A percentile compares a stretch with the other conserved stretches of the same genome.
Conservation (phyloP, 1,140 invertebrate species). For the Streblospio benedicti region DNA sequence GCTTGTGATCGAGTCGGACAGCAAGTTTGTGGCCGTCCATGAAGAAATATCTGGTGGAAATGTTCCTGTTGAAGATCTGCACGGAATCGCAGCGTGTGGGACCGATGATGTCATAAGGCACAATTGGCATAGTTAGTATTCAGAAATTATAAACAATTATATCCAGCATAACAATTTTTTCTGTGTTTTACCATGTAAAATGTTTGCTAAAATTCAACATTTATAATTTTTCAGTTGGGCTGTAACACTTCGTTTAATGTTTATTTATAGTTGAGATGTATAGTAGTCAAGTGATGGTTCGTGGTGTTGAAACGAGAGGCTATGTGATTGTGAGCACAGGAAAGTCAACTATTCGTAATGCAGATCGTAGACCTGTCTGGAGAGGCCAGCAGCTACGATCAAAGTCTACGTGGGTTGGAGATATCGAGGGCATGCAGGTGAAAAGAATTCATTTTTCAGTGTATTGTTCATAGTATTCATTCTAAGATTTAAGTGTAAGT, state of each 20-base stretch:
- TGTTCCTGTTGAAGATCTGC: conserved; percentile 61
- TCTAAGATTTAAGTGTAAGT: too few relatives aligned
- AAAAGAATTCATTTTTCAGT: too few relatives aligned
- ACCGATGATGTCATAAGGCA: conserved; percentile 78
- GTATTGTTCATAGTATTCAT: not conserved
- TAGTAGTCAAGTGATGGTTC: conserved; percentile 90
- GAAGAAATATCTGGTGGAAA: conserved; percentile 51
- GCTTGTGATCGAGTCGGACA: conserved; percentile 87
- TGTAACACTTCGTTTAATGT: not conserved
- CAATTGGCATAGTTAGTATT: conserved; percentile 80
- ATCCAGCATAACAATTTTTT: too few relatives aligned
- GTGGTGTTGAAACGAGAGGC: conserved; percentile 89
- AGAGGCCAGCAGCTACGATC: conserved; percentile 75
- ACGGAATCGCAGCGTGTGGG: conserved; percentile 76
- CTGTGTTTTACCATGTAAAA: conserved; percentile 10
- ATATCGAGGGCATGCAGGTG: conserved; percentile 87
- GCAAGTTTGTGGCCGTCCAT: conserved; percentile 81
- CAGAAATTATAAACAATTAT: too few relatives aligned
- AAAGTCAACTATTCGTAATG: conserved; percentile 84
- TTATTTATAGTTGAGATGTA: conserved; percentile 70
- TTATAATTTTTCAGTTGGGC: conserved; percentile 23
- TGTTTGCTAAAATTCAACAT: too few relatives aligned
- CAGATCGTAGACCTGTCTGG: conserved; percentile 85
- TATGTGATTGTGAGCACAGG: conserved; percentile 94
- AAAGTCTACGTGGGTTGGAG: conserved; percentile 90